Base-by-base conservation (phyloP, 2,797 vertebrate genomes). In the Aplochiton taeniatus region DNA sequence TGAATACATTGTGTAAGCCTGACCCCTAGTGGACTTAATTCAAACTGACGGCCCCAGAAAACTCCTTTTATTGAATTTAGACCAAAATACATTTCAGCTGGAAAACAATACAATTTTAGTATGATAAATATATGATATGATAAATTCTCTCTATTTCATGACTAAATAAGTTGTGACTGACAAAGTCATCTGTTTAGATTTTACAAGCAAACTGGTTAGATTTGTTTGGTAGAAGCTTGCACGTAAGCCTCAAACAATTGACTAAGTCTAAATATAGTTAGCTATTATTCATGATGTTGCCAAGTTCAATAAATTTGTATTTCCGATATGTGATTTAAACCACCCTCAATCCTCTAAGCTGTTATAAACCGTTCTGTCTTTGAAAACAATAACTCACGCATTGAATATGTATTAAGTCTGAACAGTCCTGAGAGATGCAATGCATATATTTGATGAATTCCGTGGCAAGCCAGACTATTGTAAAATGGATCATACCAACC, bases 11-110 rank as follows among this genome's bases (percentile, higher is more conserved):
- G 85, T 88, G 80, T 85, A 87, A 89, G 76, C 75, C 88, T 91
- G 92, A 88, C 90, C 89, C 84, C 91, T 91, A 83, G 91, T 91
- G 92, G 87, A 61, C 65, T 51, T 11, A 7, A n/a, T n/a, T n/a
- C n/a, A 54, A 16, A 58, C 16, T 14, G 44, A 59, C 43, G 8
- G 31, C 14, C 31, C 11, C 46, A 60, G 31, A 2, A 31, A 31
- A 31, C 31, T 31, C 6, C 31, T 31, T 31, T 2, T 3, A 31
- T 31, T 31, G 31, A 3, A 31, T 31, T 31, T 31, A 3, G 31
- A n/a, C n/a, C n/a, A n/a, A n/a, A 31, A 31, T 31, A 31, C 2
- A 31, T 31, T 6, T 2, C 2, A 31, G 6, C 31, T 31, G 31
- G 31, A 31, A 31, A 31, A 31, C 6, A 31, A 31, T 31, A n/a